Conservation (phyloP, 2,797 vertebrate species). For the Urocyon cinereoargenteus region DNA sequence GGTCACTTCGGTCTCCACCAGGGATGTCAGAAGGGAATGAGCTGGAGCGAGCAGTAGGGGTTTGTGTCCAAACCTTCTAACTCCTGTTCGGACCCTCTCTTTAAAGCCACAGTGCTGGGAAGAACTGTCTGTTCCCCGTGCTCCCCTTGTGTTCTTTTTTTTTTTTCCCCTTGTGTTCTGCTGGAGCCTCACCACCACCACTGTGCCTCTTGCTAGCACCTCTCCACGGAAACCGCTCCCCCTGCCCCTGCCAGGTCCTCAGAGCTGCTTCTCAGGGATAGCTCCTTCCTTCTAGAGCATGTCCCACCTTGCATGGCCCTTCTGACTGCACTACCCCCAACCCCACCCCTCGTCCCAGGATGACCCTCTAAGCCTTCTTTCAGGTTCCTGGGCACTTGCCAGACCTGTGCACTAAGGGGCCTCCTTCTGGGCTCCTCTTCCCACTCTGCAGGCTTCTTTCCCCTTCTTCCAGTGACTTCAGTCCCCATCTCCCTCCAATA, state of each 20-base stretch:
- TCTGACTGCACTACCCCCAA: background rate
- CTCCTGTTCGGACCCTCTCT: no score
- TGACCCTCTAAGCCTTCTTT: background rate
- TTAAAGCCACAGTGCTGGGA: accelerated
- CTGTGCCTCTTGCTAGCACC: no score
- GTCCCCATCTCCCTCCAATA: accelerated
- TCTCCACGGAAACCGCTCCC: background rate
- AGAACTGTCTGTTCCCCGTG: accelerated
- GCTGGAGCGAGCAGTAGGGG: background rate
- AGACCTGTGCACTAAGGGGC: accelerated
- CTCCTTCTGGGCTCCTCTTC: background rate
- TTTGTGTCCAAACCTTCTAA: background rate
- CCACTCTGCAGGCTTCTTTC: no score
- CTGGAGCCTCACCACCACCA: accelerated
- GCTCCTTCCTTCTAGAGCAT: background rate
- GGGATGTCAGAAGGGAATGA: accelerated
- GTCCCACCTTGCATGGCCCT: accelerated
- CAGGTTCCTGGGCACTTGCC: background rate
- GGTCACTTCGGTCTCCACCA: accelerated
- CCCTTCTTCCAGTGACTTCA: background rate
- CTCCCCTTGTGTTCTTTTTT: background rate
- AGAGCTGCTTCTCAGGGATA: background rate
- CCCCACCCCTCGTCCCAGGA: no score
- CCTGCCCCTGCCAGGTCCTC: background rate
- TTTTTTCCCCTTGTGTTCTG: no score